phyloP scores from a whole-genome alignment of 37 sponge, comb jelly and placozoan genomes.

The Haliclona indistincta region DNA sequence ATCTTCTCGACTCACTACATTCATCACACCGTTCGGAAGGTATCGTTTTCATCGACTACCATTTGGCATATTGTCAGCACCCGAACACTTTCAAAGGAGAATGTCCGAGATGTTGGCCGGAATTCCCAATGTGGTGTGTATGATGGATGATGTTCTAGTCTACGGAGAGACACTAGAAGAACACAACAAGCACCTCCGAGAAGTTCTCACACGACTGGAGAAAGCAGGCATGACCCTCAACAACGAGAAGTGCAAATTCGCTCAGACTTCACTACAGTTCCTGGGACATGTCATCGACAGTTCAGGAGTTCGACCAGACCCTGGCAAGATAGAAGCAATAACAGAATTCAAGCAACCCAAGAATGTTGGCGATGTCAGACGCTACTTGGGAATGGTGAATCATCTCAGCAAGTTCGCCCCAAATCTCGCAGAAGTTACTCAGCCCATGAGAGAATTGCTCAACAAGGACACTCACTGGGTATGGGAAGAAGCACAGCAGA shows the following conservation, averaged over 20 bases:
- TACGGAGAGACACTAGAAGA: too few relatives aligned
- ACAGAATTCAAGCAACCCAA: too few relatives aligned
- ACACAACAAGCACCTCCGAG: conserved; percentile 38
- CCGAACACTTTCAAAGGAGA: conserved; percentile 42
- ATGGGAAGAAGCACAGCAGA: conserved; percentile 31
- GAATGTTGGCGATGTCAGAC: conserved; percentile 12
- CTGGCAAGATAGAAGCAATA: too few relatives aligned
- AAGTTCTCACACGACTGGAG: conserved; percentile 27
- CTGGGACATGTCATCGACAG: too few relatives aligned
- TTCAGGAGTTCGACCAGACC: too few relatives aligned
- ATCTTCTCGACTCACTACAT: conserved; percentile 37
- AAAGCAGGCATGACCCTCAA: conserved; percentile 22
- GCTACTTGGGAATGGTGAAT: conserved; percentile 49
- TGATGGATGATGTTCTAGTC: too few relatives aligned
- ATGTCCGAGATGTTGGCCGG: conserved; percentile 24
- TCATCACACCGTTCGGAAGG: conserved; percentile 60
- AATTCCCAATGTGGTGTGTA: conserved; percentile 27
- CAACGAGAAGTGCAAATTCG: too few relatives aligned
- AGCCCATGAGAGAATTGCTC: conserved; percentile 36
- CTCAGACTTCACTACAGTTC: too few relatives aligned
- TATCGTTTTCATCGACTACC: too few relatives aligned
- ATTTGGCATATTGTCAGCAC: conserved; percentile 36
- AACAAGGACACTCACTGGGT: conserved; percentile 9
- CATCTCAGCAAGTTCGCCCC: too few relatives aligned
- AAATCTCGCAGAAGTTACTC: too few relatives aligned